Evolutionary conservation across 2,113 vertebrate genomes (phyloP), one percentile per base, ranked within the genome.

Genomic region (Beaufortia kweichowensis): DNA sequence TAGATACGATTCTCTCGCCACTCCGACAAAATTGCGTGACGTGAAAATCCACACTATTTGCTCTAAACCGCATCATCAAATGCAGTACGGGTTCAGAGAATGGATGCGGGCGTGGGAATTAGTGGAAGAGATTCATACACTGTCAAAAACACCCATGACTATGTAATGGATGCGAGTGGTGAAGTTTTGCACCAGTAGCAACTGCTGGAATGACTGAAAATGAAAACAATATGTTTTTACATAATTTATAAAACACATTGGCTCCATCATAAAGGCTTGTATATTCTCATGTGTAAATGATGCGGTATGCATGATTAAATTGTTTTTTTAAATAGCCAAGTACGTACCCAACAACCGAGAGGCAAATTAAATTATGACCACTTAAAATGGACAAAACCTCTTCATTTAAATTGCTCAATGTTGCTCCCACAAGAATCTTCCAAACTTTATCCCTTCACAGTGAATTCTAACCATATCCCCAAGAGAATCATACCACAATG

Each of bases 101-200:
- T 71, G 79, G 81, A 85, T 73, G 73, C 83, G 75, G 81, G 76
- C 43, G 10, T 79, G 70, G 82, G 71, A 82, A 81, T 89, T 77
- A 79, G 43, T 81, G 70, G 17, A 62, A 80, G 65, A 65, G 66
- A 55, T 80, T 80, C 43, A 79, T 53, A 48, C 57, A 78, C 81
- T 81, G 77, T 86, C 83, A 71, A 57, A 61, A 82, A 71, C 24
- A 73, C 82, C 50, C 63, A 64, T 43, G 57, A 48, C 80, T 67
- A 31, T 31, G 53, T 59, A 62, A 64, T 31, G 62, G 59, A 60
- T 48, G 67, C 48, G 66, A 50, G 57, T 76, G 60, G 56, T 75
- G 65, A 39, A 29, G 70, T 55, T 53, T 61, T 63, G 19, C 69
- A 69, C 76, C 82, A 75, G 84, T 71, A 81, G 82, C 48, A 55